phyloP scores from a whole-genome alignment of 2,113 vertebrate genomes.

The Daphoenositta chrysoptera region DNA sequence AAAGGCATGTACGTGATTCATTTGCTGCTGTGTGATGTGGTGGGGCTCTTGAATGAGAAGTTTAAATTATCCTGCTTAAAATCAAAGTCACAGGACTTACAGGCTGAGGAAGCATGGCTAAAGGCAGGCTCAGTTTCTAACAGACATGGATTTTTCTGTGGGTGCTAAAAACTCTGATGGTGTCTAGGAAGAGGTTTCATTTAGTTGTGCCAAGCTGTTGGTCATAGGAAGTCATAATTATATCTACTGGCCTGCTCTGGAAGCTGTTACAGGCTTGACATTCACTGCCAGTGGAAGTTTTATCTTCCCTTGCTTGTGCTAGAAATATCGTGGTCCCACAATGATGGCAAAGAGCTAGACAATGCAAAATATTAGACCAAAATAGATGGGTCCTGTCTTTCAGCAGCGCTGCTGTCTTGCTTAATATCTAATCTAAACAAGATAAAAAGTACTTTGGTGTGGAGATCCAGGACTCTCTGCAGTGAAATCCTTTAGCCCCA shows the following conservation, averaged over 20 bases:
- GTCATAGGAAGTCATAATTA: background rate
- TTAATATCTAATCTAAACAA: background rate
- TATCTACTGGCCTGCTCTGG: background rate
- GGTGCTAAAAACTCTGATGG: background rate
- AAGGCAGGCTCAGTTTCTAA: background rate
- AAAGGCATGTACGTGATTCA: constrained; percentile 52
- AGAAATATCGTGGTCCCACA: background rate
- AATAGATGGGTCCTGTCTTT: background rate
- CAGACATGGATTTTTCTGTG: background rate
- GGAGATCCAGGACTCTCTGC: background rate
- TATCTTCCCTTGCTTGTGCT: background rate
- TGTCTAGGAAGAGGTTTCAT: background rate
- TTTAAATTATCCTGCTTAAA: background rate
- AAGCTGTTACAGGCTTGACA: background rate
- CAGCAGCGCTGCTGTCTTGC: background rate
- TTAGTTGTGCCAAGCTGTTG: background rate
- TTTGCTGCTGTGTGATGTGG: constrained; percentile 25
- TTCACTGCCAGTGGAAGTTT: background rate
- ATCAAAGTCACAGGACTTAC: background rate
- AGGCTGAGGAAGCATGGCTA: background rate
- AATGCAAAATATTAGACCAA: background rate
- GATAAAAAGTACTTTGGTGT: background rate
- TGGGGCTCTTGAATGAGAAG: background rate
- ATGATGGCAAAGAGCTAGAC: background rate
- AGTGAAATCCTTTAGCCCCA: background rate